A percentile compares a stretch with the other conserved stretches of the same genome.
These are phyloP conservation scores for Caenorhabditis doughertyi DNA, from an alignment of 2,888 invertebrate genomes.

Conservation along the genomic window DNA sequence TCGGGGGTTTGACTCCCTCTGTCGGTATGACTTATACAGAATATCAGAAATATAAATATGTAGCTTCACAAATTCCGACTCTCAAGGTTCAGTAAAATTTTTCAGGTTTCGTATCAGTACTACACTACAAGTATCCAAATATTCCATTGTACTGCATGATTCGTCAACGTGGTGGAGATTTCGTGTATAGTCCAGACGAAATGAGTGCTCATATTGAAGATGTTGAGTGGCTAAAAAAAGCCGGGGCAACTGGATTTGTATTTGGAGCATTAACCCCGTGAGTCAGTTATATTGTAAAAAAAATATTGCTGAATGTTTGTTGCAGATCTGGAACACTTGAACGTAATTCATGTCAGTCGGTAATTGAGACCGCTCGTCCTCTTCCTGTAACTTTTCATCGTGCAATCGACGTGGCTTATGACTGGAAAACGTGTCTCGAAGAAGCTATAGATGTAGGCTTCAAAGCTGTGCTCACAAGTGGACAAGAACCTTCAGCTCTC, in stretches of 20 bases:
- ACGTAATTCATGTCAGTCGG: conserved; percentile 47
- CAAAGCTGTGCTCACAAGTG: conserved; percentile 70
- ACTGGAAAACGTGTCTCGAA: conserved; percentile 66
- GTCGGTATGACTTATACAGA: conserved; percentile 4
- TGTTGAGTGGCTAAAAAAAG: conserved; percentile 65
- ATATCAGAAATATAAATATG: no score
- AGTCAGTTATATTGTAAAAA: conserved; percentile 2
- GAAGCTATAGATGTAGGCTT: conserved; percentile 69
- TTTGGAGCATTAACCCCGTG: conserved; percentile 69
- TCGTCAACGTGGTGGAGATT: conserved; percentile 68
- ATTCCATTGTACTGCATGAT: conserved; percentile 68
- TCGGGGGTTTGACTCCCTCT: conserved; percentile 40
- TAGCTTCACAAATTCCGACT: no score
- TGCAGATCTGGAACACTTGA: conserved; percentile 64
- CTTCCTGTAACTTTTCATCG: conserved; percentile 70
- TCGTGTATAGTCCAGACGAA: conserved; percentile 66
- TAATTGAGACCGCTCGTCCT: conserved; percentile 60
- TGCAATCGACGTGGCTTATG: conserved; percentile 66
- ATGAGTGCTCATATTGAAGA: conserved; percentile 59
- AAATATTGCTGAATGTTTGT: background rate
- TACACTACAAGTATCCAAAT: conserved; percentile 46
- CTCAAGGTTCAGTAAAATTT: no score
- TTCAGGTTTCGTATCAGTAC: conserved; percentile 65
- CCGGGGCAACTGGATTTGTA: conserved; percentile 71
- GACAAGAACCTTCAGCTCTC: conserved; percentile 66